Evolutionary conservation across 1,140 invertebrate species (phyloP), one percentile per base, ranked within the genome.

Genomic region (Amphibalanus amphitrite): DNA sequence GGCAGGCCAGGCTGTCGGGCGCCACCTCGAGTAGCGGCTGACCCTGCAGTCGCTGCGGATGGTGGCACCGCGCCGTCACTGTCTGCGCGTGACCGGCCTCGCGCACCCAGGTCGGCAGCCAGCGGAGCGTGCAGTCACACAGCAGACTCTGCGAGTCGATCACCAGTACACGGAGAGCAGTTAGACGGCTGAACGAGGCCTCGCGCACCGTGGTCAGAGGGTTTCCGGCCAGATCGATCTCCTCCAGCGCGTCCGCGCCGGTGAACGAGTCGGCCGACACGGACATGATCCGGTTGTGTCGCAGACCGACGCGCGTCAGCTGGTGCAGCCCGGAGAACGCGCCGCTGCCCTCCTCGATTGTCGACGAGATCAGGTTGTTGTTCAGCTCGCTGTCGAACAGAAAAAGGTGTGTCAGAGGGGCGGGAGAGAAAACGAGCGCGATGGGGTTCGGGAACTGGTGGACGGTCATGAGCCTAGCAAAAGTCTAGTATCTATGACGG

Each of bases 321-420:
- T 87, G 86, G 29, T 81, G 82, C 40, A 97, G 80, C n/a, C 88
- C 86, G 71, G 84, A 82, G 79, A 95, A 96, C 1, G 88, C 86
- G 70, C 87, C 88, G 69, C 85, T 87, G 76, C 87, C 87, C 79
- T 95, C 92, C 82, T 96, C 94, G 67, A 95, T 87, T 69, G 89
- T 89, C 86, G 90, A 93, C 0, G 90, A 92, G 74, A 97, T 87
- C 78, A 89, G 86, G 79, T 97, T 96, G 73, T 87, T 85, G 76
- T 88, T 89, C 69, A 96, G 80, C 76, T 89, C 86, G 20, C 73
- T 74, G 72, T 20, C 38, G 67, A 20, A 40, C 38, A 64, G 33
- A 67, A n/a, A 47, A 30, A 65, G 20, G 0, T 30, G 30, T 70
- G 25, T 72, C 40, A 71, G 28, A 71, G n/a, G n/a, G n/a, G n/a